Evolutionary conservation across 2,888 invertebrate genomes (phyloP), one percentile per base, ranked within the genome.

Genomic region (Achlya flavicornis): DNA sequence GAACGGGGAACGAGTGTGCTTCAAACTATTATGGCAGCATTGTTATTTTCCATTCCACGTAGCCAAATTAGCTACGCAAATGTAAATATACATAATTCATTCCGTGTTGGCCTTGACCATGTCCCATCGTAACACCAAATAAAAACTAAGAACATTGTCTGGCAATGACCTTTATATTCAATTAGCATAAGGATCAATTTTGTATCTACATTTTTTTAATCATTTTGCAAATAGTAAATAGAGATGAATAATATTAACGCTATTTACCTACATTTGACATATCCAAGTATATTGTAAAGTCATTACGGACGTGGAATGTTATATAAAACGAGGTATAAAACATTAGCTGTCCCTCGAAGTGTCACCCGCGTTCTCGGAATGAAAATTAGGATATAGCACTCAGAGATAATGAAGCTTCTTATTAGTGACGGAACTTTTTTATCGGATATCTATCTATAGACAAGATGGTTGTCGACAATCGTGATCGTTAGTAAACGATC

Each of bases 21-120:
- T 46, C 14, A 46, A 14, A 46, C 46, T 46, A 46, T n/a, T 5
- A 48, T 16, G 8, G 4, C 12, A 41, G 19, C 53, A 3, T 16
- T 53, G 53, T 53, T n/a, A 19, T 53, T 53, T 53, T 53, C 53
- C 53, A 53, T 53, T 4, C 8, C 19, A 10, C 19, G 19, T 53
- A 53, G 10, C 53, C 53, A 53, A n/a, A 32, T 32, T 33, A 58
- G 53, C 10, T 53, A 53, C 35, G 11, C 19, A 58, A 61, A 38
- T 35, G 33, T 14, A 16, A 43, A 33, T 57, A 60, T 63, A 41
- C 57, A 57, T 66, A 62, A 63, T 66, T 57, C 43, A 33, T 58
- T n/a, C 58, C 5, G n/a, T 12, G 12, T 46, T 48, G 61, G 14
- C 73, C 73, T 73, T 73, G 73, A 71, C 73, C 71, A 69, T 71